Conservation (phyloP, 2,888 invertebrate genomes). For the Lordiphosa andalusiaca region DNA sequence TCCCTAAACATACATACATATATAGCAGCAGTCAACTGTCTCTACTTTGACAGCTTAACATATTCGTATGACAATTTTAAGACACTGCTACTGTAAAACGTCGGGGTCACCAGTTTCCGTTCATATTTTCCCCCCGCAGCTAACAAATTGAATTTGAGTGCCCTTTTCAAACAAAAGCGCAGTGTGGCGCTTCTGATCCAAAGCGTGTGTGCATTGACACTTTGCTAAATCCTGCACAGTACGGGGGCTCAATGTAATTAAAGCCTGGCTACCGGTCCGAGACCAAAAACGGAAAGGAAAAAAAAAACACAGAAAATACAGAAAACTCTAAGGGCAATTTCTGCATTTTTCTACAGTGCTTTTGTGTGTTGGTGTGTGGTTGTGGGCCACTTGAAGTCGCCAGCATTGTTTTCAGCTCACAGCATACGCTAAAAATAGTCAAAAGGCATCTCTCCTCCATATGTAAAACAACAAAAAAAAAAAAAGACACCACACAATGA, state of each 20-base stretch:
- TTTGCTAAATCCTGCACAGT: slow-evolving; percentile 8
- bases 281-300: neutral
- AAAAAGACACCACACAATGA: slow-evolving; percentile 26
- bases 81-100: too few species aligned
- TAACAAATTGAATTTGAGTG: slow-evolving; percentile 24
- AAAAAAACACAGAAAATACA: neutral
- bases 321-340: slow-evolving; percentile 9
- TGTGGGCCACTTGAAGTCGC: slow-evolving; percentile 57
- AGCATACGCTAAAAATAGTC: slow-evolving; percentile 68
- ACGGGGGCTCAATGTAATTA: slow-evolving; percentile 33
- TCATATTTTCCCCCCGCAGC: too few species aligned
- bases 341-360: slow-evolving; percentile 3
- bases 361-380: slow-evolving; percentile 2
- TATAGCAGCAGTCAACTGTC: too few species aligned
- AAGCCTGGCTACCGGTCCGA: slow-evolving; percentile 10
- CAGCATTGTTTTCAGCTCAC: slow-evolving; percentile 62
- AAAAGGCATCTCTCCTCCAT: slow-evolving; percentile 56
- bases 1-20: too few species aligned
- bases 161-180: slow-evolving; percentile 4
- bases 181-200: neutral
- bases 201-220: slow-evolving; percentile 37
- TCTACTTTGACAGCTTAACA: too few species aligned
- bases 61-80: too few species aligned
- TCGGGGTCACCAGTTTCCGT: too few species aligned
- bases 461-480: slow-evolving; percentile 22